Conservation (phyloP, 1,140 invertebrate species). For the Tetramorium simillimum region DNA sequence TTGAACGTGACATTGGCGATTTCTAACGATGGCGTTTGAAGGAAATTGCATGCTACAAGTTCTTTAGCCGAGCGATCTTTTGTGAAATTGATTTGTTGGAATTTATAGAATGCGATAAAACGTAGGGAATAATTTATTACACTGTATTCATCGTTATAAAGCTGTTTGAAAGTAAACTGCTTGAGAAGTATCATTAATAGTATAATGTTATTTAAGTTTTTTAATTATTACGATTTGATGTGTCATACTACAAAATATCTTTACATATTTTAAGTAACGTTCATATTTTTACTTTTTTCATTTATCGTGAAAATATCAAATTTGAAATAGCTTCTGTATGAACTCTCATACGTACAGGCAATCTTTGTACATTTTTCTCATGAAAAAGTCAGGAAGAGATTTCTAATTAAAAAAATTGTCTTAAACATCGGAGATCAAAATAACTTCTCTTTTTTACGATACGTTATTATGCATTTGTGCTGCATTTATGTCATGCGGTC, state of each 20-base stretch:
- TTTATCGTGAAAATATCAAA: background rate
- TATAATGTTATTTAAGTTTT: background rate
- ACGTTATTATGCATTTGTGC: too few relatives aligned
- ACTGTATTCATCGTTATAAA: background rate
- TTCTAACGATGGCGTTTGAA: conserved; percentile 22
- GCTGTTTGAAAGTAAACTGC: background rate
- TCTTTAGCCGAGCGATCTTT: background rate
- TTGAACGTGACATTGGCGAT: conserved; percentile 55
- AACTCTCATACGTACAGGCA: background rate
- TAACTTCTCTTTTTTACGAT: background rate
- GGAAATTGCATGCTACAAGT: conserved; percentile 12
- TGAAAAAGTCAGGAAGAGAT: too few relatives aligned
- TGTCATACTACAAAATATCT: background rate
- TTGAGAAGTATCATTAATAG: background rate
- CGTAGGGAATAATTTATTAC: background rate
- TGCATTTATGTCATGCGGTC: background rate
- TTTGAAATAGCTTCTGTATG: background rate
- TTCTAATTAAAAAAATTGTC: background rate
- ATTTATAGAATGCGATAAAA: background rate
- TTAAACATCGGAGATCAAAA: background rate
- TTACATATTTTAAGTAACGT: background rate
- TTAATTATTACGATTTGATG: background rate
- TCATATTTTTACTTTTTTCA: background rate
- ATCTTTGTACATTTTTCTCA: background rate
- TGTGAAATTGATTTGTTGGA: background rate